Percentiles rank a stretch among this genome's conserved stretches.
These are phyloP conservation scores for Nyctibius bracteatus DNA, from an alignment of 2,113 vertebrate genomes.

Conservation along the genomic window DNA sequence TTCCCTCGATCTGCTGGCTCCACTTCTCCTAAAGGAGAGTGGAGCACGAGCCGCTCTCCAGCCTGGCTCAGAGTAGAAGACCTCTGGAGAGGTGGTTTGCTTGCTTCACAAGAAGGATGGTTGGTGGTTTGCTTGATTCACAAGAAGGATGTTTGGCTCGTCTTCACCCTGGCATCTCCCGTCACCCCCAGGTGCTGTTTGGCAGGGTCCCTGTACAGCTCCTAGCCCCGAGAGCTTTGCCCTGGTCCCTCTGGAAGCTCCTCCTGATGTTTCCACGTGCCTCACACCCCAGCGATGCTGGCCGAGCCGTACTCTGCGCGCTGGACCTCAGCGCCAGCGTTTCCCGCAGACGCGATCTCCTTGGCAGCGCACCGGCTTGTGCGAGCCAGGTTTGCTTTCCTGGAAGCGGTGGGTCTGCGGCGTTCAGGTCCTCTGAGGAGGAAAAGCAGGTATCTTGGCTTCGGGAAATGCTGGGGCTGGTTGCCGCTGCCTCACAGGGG, in stretches of 20 bases:
- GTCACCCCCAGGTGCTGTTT: background rate
- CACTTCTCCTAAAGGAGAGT: background rate
- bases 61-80: too few species aligned
- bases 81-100: too few species aligned
- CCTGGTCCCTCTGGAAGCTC: background rate
- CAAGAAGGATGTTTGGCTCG: background rate
- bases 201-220: background rate
- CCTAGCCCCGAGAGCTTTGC: background rate
- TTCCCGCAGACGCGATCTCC: background rate
- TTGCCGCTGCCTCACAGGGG: background rate
- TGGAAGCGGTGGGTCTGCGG: background rate
- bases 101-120: background rate
- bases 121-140: background rate
- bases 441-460: background rate
- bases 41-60: too few species aligned
- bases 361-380: background rate
- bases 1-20: background rate
- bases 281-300: background rate
- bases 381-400: background rate
- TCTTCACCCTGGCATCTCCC: background rate
- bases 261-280: background rate
- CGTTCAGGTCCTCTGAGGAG: background rate
- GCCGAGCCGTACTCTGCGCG: background rate
- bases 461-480: background rate
- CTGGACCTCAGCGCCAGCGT: background rate